Evolutionary conservation across 2,113 vertebrate genomes (phyloP).

Genomic region (Charadrius vociferus): DNA sequence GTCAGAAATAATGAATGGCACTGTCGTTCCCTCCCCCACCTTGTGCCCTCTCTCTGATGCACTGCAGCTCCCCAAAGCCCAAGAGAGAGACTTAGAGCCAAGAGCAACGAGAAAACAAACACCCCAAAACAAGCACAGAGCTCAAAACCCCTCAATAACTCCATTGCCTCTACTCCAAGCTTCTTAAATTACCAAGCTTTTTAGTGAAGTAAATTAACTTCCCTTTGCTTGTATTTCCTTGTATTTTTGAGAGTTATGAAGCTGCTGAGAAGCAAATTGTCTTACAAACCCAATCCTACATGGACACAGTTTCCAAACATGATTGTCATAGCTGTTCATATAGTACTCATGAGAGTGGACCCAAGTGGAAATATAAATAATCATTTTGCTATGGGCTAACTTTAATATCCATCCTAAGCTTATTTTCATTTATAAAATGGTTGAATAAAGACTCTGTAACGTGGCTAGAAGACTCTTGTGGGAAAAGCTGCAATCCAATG

Average conservation of each 20-base stretch:
- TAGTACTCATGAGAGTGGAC: background rate
- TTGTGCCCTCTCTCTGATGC: background rate
- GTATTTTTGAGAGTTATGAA: background rate
- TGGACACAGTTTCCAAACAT: background rate
- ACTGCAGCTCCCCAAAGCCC: background rate
- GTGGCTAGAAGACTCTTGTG: background rate
- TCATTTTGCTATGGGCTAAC: background rate
- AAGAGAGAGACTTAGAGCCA: background rate
- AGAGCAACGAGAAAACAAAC: background rate
- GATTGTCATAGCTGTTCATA: background rate
- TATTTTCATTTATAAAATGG: background rate
- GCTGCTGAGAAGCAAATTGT: background rate
- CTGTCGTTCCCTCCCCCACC: background rate
- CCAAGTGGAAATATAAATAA: background rate
- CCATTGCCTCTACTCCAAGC: background rate
- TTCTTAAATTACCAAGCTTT: background rate
- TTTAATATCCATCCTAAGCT: background rate
- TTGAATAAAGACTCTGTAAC: background rate
- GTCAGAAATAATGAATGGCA: background rate
- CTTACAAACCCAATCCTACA: background rate
- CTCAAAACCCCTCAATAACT: background rate
- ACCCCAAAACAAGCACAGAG: background rate
- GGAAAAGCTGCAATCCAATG: fast-evolving
- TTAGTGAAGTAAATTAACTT: background rate
- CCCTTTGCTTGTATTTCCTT: background rate